phyloP scores from a whole-genome alignment of 2,888 invertebrate species.

The Drosophila rellima region DNA sequence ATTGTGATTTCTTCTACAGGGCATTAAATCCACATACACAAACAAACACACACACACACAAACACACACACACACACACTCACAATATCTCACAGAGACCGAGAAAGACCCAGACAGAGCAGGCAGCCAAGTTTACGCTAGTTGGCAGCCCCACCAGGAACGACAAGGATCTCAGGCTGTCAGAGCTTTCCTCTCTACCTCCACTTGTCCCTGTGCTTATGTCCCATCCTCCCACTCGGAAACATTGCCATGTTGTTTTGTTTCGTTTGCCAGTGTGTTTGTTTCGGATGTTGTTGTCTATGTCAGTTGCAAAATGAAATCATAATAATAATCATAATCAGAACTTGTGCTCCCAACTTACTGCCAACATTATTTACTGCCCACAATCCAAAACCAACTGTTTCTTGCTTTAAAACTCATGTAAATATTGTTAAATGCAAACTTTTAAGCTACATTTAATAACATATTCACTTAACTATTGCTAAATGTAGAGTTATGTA shows the following conservation, averaged over 20 bases:
- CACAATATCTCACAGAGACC: not conserved
- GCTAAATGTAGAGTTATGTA: too few relatives aligned
- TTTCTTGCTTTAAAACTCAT: not conserved
- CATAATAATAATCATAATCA: slow-evolving; percentile 58
- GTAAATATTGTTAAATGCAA: too few relatives aligned
- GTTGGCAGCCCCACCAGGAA: slow-evolving; percentile 41
- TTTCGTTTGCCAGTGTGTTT: slow-evolving; percentile 13
- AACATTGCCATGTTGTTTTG: slow-evolving; percentile 27
- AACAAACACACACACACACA: not conserved
- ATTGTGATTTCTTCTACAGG: not conserved
- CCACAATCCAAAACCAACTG: not conserved
- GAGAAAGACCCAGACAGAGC: not conserved
- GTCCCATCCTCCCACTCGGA: not conserved
- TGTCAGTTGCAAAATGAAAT: slow-evolving; percentile 41
- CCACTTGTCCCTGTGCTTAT: not conserved
- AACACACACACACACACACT: not conserved
- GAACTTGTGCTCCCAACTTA: slow-evolving; percentile 13
- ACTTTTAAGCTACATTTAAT: too few relatives aligned
- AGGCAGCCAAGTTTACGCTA: slow-evolving; percentile 41
- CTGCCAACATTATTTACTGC: not conserved
- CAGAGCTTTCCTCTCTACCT: not conserved
- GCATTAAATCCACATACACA: slow-evolving; percentile 11
- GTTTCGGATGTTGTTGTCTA: slow-evolving; percentile 14
- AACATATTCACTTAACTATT: not conserved
- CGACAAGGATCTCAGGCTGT: slow-evolving; percentile 2